Evolutionary conservation across 2,888 invertebrate genomes (phyloP).

Genomic region (Sialis lutaria): DNA sequence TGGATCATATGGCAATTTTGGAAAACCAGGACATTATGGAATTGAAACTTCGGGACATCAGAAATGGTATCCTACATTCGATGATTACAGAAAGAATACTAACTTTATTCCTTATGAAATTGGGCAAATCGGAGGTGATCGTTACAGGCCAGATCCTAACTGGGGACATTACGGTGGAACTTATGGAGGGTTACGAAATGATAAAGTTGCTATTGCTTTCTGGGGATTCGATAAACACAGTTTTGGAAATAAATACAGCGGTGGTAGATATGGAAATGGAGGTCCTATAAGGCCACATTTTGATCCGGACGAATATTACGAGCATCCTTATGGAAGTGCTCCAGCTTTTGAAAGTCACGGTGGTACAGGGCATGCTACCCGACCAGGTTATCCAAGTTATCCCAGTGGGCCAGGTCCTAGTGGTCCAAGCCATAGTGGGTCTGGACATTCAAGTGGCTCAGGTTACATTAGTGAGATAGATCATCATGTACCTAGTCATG

Average conservation of each 20-base stretch:
- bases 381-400: background rate
- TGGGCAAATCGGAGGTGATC: constrained; percentile 17
- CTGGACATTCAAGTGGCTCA: too few species aligned
- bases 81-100: constrained; percentile 3
- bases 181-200: constrained; percentile 13
- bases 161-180: constrained; percentile 23
- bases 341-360: background rate
- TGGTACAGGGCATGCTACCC: background rate
- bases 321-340: too few species aligned
- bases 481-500: too few species aligned
- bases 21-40: constrained; percentile 10
- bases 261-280: background rate
- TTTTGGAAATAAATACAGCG: constrained; percentile 4
- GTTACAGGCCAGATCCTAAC: constrained; percentile 18
- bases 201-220: constrained; percentile 22
- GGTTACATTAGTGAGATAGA: too few species aligned
- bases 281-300: too few species aligned
- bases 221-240: constrained; percentile 31
- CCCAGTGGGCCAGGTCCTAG: background rate
- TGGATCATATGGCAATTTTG: constrained; percentile 34
- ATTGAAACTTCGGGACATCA: constrained; percentile 1
- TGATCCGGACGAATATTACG: too few species aligned
- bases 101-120: constrained; percentile 9
- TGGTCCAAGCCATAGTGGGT: background rate
- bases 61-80: constrained; percentile 4